Conservation (phyloP, 1,140 invertebrate species). For the Lordiphosa collinella region DNA sequence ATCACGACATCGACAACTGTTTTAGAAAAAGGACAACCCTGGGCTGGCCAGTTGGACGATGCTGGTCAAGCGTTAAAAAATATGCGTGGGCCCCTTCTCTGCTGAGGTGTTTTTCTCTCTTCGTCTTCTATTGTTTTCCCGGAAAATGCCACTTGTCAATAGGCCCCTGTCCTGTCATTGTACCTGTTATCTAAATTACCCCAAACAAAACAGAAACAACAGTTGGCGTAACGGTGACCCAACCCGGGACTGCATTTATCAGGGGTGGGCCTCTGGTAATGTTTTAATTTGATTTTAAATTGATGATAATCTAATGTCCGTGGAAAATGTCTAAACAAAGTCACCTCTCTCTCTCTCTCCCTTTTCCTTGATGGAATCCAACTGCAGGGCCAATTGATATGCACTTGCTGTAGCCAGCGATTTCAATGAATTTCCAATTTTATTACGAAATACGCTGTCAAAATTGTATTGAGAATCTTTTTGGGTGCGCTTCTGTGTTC, state of each 20-base stretch:
- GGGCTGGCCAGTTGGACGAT: constrained; percentile 47
- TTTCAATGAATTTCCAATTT: constrained; percentile 78
- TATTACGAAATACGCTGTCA: constrained; percentile 74
- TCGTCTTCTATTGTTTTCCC: constrained; percentile 37
- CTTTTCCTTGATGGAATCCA: constrained; percentile 5
- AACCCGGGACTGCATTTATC: constrained; percentile 15
- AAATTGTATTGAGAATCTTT: constrained; percentile 56
- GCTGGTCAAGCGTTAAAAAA: constrained; percentile 25
- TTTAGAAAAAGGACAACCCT: constrained; percentile 36
- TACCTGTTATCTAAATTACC: constrained; percentile 79
- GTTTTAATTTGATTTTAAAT: constrained; percentile 79
- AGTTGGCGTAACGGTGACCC: constrained; percentile 63
- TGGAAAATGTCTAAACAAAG: constrained; percentile 79
- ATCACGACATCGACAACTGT: constrained; percentile 73
- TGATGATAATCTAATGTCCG: constrained; percentile 78
- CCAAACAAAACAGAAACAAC: constrained; percentile 71
- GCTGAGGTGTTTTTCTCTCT: constrained; percentile 33
- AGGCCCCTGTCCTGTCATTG: constrained; percentile 50
- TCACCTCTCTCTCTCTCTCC: constrained; percentile 19
- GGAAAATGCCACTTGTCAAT: constrained; percentile 78
- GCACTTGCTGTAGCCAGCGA: constrained; percentile 63
- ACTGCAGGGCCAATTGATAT: constrained; percentile 60
- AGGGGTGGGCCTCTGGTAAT: constrained; percentile 65
- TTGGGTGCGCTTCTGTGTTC: constrained; percentile 31
- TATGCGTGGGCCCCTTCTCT: constrained; percentile 26